A percentile compares a stretch with the other conserved stretches of the same genome.
Conservation (phyloP, 1,140 invertebrate species). For the Camponotus pennsylvanicus region DNA sequence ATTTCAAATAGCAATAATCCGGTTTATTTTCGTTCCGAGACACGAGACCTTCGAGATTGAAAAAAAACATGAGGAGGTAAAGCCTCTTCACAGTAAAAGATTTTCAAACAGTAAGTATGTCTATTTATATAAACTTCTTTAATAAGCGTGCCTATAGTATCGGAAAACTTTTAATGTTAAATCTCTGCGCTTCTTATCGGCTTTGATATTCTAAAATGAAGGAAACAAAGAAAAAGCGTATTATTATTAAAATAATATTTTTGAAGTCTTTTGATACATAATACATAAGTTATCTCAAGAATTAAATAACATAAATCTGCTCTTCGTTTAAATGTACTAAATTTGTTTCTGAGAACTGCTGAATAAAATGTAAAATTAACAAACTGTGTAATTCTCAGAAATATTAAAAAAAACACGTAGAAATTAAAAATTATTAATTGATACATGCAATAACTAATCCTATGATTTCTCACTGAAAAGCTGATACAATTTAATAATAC, state of each 20-base stretch:
- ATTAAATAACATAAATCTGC: not conserved
- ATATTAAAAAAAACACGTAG: not conserved
- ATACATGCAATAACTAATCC: not conserved
- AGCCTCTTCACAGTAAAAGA: slow-evolving; percentile 1
- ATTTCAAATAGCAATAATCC: slow-evolving; percentile 32
- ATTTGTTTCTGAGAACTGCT: not conserved
- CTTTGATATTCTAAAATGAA: slow-evolving; percentile 22
- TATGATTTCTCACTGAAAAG: not conserved
- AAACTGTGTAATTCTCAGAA: not conserved
- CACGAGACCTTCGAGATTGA: not conserved
- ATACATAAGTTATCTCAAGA: not conserved
- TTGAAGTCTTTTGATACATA: slow-evolving; percentile 19
- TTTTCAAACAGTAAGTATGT: slow-evolving; percentile 15
- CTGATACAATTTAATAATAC: not conserved
- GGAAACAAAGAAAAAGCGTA: not conserved
- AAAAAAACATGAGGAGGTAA: not conserved
- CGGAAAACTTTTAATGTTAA: slow-evolving; percentile 22
- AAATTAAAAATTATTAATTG: slow-evolving; percentile 7
- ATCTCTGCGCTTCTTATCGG: not conserved
- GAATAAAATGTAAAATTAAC: not conserved
- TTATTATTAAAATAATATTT: slow-evolving; percentile 22
- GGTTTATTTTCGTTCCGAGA: not conserved
- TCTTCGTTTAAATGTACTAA: not conserved
- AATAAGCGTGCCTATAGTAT: slow-evolving; percentile 32
- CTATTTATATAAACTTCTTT: slow-evolving; percentile 33